Evolutionary conservation across 2,113 vertebrate species (phyloP), one percentile per base, ranked within the genome.

Genomic region (Mastomys coucha): DNA sequence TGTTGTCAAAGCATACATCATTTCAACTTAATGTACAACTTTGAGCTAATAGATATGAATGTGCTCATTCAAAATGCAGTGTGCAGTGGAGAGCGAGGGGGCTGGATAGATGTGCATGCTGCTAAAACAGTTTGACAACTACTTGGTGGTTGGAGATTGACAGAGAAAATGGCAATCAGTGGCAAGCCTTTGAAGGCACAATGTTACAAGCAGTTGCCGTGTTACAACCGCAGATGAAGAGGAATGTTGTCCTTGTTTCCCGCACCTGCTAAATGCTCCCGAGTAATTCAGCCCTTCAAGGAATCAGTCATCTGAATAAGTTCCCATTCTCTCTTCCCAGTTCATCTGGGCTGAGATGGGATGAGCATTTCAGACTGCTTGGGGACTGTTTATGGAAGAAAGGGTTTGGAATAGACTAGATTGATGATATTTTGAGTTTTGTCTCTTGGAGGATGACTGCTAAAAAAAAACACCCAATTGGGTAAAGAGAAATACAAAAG

Each of bases 41-140:
- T 92, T 94, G 91, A 96, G 22, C 26, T 92, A 88, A 42, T 51
- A 63, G 56, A 91, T 72, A 60, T 86, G 53, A 85, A 92, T 82
- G 39, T 39, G 7, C 80, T 60, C 51, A 22, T 87, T 36, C 14
- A 20, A 95, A 88, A 87, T 94, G 17, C 1, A 39, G 76, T 42
- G 49, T 91, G 63, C 31, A 39, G 7, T 78, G 65, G 65, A 63
- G 20, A 96, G 67, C 90, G 24, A 56, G 7, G 86, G 26, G 3
- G 63, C 42, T 89, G 42, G 90, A 78, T 39, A 82, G 84, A 89
- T 49, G 0, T 86, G 77, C 92, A 82, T 39, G 14, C 19, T 78
- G n/a, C 16, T 91, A 36, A 73, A 81, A 73, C 5, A 56, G 8
- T 91, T 77, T 88, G 39, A 24, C 76, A 85, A 67, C 19, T 81